Evolutionary conservation across 2,113 vertebrate genomes (phyloP).

Genomic region (Anser brachyrhynchus): DNA sequence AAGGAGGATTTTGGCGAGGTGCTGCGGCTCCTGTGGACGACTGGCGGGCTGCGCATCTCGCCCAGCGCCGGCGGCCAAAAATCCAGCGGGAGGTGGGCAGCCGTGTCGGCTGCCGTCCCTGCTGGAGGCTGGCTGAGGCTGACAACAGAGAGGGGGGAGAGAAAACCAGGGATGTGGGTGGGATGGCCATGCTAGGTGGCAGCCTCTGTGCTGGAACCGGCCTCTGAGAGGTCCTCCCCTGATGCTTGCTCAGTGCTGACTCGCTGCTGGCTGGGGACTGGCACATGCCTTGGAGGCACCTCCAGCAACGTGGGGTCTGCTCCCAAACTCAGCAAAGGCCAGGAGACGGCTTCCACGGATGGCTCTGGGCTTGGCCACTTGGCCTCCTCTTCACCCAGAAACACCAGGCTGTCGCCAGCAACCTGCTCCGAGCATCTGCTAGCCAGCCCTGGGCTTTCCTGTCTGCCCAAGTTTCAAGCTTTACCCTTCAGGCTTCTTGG

Average conservation of each 20-base stretch:
- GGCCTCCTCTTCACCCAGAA: neutral
- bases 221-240: neutral
- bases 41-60: neutral
- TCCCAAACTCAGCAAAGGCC: neutral
- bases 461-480: neutral
- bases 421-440: neutral
- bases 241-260: neutral
- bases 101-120: neutral
- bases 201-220: rapidly evolving
- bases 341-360: neutral
- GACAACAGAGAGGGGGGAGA: neutral
- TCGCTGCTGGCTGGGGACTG: neutral
- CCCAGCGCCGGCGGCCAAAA: neutral
- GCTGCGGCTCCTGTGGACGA: neutral
- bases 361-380: neutral
- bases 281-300: neutral
- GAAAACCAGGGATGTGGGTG: rapidly evolving
- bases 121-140: neutral
- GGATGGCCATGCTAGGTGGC: rapidly evolving
- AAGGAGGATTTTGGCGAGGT: neutral
- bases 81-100: neutral
- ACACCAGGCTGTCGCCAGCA: neutral
- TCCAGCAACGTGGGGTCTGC: neutral
- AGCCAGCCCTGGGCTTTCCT: neutral
- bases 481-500: neutral